Base-by-base conservation (phyloP, 92 coral and sea anemone genomes). In the Heliopora coerulea region DNA sequence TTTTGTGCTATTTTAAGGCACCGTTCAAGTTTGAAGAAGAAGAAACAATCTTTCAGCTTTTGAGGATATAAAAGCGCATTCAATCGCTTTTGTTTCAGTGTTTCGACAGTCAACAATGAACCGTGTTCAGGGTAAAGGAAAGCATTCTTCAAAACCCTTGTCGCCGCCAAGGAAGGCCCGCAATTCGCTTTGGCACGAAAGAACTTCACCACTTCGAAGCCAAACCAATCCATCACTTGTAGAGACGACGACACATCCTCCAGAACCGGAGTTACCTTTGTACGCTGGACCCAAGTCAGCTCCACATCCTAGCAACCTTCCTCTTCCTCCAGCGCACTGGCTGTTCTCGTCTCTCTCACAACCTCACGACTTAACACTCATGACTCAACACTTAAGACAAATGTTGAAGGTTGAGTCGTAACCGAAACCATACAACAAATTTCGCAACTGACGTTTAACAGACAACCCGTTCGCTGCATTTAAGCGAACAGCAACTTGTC, bases 261-360 rank as follows among this genome's bases (percentile, higher is more conserved):
- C 40, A 50, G 75, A 49, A 26, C 48, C 32, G 20, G 75, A 68
- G 32, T n/a, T 42, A 6, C 15, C 59, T 28, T 49, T 68, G 60
- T 68, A 68, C 60, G 75, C 75, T 21, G 75, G 75, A 11, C 75
- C 75, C 14, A 68, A 68, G 44, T 42, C 75, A 8, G 75, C 75
- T 26, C 75, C 75, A 31, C 75, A 68, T 68, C 75, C 75, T n/a
- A 68, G 75, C 49, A 48, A 68, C 44, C 32, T 68, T 26, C 75
- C 75, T 24, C 49, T 68, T 20, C 75, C 75, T 49, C 75, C 75
- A 48, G 75, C 42, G 11, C 75, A 68, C 75, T 68, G 75, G 75
- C 75, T 68, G 6, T 56, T 56, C 31, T 56, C 61, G 9, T 19
- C 75, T 5, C 54, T 68, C 27, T 35, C 56, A 19, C 28, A 39